Evolutionary conservation across 2,888 invertebrate genomes (phyloP), one percentile per base, ranked within the genome.

Genomic region (Hoplodrina ambigua): DNA sequence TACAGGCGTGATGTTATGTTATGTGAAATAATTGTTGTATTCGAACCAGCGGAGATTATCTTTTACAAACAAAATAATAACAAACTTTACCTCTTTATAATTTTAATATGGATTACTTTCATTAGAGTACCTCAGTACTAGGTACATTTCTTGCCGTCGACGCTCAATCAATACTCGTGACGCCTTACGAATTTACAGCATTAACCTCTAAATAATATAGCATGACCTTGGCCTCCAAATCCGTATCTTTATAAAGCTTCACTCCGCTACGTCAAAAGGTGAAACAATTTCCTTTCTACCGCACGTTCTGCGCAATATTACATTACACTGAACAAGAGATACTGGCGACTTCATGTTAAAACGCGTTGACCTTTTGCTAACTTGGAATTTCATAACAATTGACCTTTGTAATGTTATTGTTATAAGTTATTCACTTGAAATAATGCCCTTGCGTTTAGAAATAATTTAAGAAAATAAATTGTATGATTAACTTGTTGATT

Each of bases 271-370:
- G 46, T 75, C 78, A 75, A 71, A 77, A 81, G 68, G 68, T 75
- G 66, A 71, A 78, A 78, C 73, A 80, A 72, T 80, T 81, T 81
- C 66, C 71, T 78, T 72, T 75, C 8, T 56, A 58, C 54, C 74
- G 70, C 78, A 64, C 75, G 66, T 71, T 60, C 50, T 30, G 11
- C 50, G 13, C 66, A 56, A 66, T 81, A 81, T 74, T 70, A 70
- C 52, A 69, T 68, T 77, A 74, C 74, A 63, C 20, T 70, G 65
- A 77, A 64, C 69, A 69, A 62, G 55, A 62, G 55, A 62, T 68
- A 59, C 57, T 55, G 41, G 17, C 50, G 53, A 76, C 49, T 64
- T 67, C 67, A 68, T 73, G 55, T 53, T 55, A 56, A 74, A 77
- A 78, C 54, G 57, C 59, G 50, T 49, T 78, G 78, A 77, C 59